These are phyloP conservation scores for Anabacerthia variegaticeps DNA, from an alignment of 2,797 vertebrate species.

Conservation along the genomic window DNA sequence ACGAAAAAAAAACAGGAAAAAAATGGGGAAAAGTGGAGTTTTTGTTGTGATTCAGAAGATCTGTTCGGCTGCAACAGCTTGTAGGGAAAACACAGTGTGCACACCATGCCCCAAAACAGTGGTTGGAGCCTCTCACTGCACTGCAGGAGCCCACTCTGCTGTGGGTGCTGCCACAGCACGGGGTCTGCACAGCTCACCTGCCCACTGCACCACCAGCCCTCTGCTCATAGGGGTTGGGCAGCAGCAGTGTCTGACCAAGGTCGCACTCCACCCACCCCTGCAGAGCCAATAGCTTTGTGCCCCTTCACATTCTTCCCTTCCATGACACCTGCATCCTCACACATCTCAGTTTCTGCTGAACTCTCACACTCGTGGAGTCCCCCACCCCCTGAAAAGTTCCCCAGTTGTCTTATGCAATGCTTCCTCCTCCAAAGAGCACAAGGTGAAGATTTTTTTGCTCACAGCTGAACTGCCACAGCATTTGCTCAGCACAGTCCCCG, in stretches of 20 bases:
- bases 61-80: neutral
- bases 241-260: neutral
- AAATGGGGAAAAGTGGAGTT: neutral
- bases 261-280: rapidly evolving
- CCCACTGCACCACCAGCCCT: neutral
- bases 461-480: rapidly evolving
- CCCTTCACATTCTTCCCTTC: neutral
- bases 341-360: rapidly evolving
- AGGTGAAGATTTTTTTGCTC: neutral
- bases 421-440: neutral
- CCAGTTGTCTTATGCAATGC: neutral
- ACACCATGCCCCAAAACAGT: rapidly evolving
- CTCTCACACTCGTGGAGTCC: rapidly evolving
- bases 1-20: too few relatives aligned
- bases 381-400: rapidly evolving
- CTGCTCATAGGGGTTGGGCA: neutral
- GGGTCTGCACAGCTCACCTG: neutral
- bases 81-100: rapidly evolving
- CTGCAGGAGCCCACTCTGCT: neutral
- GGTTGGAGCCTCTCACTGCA: rapidly evolving
- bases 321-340: neutral
- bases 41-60: neutral
- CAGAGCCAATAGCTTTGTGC: neutral
- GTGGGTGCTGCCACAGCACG: neutral
- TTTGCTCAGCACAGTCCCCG: neutral